Percentiles rank a stretch among this genome's conserved stretches.
Conservation (phyloP, 1,140 invertebrate genomes). For the Ceratitis capitata region DNA sequence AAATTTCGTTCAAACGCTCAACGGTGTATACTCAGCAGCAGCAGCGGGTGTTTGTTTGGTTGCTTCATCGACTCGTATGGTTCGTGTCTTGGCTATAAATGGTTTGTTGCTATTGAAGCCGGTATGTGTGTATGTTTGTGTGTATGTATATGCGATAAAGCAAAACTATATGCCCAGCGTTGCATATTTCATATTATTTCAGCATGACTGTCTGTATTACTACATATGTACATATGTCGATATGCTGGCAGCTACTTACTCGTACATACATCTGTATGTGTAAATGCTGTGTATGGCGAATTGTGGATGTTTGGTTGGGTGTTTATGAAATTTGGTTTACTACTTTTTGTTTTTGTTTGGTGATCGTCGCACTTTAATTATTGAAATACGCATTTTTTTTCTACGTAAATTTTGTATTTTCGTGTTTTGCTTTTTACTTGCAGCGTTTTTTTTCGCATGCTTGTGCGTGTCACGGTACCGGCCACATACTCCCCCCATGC, state of each 20-base stretch:
- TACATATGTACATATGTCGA: too few relatives aligned
- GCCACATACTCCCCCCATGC: conserved; percentile 54
- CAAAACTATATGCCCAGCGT: not conserved
- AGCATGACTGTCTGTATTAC: not conserved
- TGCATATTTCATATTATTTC: not conserved
- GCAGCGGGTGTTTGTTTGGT: not conserved
- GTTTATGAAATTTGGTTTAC: conserved; percentile 11
- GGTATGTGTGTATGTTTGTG: not conserved
- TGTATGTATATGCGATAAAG: not conserved
- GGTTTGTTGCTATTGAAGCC: too few relatives aligned
- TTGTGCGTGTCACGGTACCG: conserved; percentile 49
- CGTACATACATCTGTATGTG: not conserved
- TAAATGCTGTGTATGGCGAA: not conserved
- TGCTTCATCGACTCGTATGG: not conserved
- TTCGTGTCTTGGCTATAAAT: not conserved
- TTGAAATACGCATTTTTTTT: not conserved
- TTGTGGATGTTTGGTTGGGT: not conserved
- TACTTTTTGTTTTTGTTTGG: not conserved
- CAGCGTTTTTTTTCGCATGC: conserved; percentile 26
- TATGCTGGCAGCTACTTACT: not conserved
- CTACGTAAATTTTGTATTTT: not conserved
- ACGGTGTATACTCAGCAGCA: not conserved
- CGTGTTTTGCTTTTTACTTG: not conserved
- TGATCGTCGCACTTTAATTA: conserved; percentile 20
- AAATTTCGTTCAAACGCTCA: not conserved